phyloP scores from a whole-genome alignment of 2,888 invertebrate genomes.

The Synanthedon tipuliformis region DNA sequence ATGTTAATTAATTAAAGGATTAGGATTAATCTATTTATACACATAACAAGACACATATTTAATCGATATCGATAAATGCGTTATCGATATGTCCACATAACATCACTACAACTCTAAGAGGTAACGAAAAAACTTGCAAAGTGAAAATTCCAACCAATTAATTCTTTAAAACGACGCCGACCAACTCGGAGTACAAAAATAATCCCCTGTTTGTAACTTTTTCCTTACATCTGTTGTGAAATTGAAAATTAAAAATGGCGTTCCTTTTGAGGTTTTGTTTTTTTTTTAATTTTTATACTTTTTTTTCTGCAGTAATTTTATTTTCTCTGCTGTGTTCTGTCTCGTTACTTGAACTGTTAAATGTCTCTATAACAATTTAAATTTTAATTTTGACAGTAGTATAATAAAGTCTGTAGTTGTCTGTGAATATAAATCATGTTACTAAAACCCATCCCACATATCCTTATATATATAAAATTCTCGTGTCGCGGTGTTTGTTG shows the following conservation, averaged over 20 bases:
- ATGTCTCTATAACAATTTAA: too few relatives aligned
- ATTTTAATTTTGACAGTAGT: too few relatives aligned
- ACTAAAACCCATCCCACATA: too few relatives aligned
- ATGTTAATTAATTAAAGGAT: too few relatives aligned
- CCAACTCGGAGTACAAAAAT: neutral
- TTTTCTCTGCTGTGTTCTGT: too few relatives aligned
- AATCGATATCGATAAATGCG: slow-evolving; percentile 6
- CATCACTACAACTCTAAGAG: neutral
- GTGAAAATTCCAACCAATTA: slow-evolving; percentile 38
- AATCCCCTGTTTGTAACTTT: neutral
- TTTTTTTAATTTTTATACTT: neutral
- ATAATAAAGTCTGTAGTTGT: too few relatives aligned
- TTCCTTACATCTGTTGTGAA: neutral
- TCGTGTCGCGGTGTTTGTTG: too few relatives aligned
- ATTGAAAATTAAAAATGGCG: neutral
- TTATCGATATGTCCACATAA: neutral
- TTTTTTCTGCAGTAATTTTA: neutral
- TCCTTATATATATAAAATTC: too few relatives aligned
- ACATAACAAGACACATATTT: too few relatives aligned
- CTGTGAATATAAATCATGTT: too few relatives aligned
- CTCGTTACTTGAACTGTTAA: too few relatives aligned
- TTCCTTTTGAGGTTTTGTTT: neutral
- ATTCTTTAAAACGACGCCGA: slow-evolving; percentile 21
- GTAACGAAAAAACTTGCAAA: slow-evolving; percentile 10
- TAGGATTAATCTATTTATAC: too few relatives aligned